Conservation (phyloP, 2,113 vertebrate genomes). For the Erinaceus europaeus region DNA sequence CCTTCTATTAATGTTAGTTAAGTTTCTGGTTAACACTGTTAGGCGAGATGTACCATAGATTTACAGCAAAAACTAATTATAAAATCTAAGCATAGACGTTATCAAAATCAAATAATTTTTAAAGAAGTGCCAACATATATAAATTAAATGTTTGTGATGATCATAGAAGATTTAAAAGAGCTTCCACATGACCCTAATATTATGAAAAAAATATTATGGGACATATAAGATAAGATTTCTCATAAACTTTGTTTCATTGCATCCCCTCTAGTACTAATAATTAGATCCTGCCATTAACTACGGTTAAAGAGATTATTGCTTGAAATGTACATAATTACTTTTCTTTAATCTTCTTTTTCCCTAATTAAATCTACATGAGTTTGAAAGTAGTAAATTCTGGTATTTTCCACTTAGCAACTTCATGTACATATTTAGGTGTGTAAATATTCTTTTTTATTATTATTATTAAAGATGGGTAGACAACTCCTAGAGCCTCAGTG, state of each 20-base stretch:
- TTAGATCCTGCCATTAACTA: constrained; percentile 75
- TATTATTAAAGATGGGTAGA: too few relatives aligned
- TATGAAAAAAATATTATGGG: constrained; percentile 42
- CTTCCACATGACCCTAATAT: constrained; percentile 24
- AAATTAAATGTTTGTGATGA: constrained; percentile 13
- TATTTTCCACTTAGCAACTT: constrained; percentile 72
- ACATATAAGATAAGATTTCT: constrained; percentile 52
- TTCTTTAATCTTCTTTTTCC: constrained; percentile 61
- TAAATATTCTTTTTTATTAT: constrained; percentile 2
- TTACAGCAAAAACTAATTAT: constrained; percentile 14
- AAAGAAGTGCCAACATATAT: constrained; percentile 6
- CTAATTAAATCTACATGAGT: constrained; percentile 65
- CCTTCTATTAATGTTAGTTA: background rate
- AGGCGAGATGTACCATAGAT: background rate
- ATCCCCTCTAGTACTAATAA: constrained; percentile 68
- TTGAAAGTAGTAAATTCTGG: constrained; percentile 65
- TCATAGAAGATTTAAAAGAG: constrained; percentile 21
- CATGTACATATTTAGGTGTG: background rate
- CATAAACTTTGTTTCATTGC: constrained; percentile 54
- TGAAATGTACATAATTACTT: constrained; percentile 73
- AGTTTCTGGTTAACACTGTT: background rate
- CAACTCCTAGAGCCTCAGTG: too few relatives aligned
- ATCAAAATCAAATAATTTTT: constrained; percentile 32
- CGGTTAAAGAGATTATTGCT: constrained; percentile 75
- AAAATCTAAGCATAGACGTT: constrained; percentile 4